Evolutionary conservation across 2,113 vertebrate genomes (phyloP), one percentile per base, ranked within the genome.

Genomic region (Epinephelus lanceolatus): DNA sequence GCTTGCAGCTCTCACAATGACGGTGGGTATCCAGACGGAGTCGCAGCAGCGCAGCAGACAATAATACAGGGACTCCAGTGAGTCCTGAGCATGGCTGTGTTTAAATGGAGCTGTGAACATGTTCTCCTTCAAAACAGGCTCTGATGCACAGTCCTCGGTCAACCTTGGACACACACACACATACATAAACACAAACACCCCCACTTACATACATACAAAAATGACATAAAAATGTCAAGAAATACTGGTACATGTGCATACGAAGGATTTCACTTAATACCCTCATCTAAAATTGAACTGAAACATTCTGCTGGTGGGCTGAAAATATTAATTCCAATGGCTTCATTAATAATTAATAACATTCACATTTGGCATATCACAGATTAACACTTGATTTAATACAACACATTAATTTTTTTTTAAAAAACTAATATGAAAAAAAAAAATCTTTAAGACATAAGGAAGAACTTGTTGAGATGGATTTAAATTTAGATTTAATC

Each of bases 11-110:
- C 96, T 93, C 92, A 99, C 98, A 89, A 96, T 95, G 80, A 98
- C 93, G 61, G 96, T 93, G 21, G 97, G 98, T 85, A 99, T 97
- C 92, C 96, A 98, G 84, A 95, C 83, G 33, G 91, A 94, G 89
- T 99, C 98, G 81, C 97, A 99, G 90, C 95, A 95, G 83, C 73
- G 95, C 83, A 99, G 88, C 70, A 99, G 93, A 93, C 96, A 97
- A 55, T 94, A 93, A 80, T 97, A 97, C 89, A 99, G 96, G 74
- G 94, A 95, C 79, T 95, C 95, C 86, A 98, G 82, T 0, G 97
- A 97, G 87, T 97, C 96, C 86, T 93, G 94, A 27, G 88, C 94
- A 69, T 92, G 92, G 11, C 88, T 95, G 68, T 94, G 53, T 0
- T 94, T 94, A 7, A 91, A 90, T 3, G 97, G 97, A 81, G 97